A percentile compares a stretch with the other conserved stretches of the same genome.
These are phyloP conservation scores for Lobophora halterata DNA, from an alignment of 2,888 invertebrate species.

Conservation along the genomic window DNA sequence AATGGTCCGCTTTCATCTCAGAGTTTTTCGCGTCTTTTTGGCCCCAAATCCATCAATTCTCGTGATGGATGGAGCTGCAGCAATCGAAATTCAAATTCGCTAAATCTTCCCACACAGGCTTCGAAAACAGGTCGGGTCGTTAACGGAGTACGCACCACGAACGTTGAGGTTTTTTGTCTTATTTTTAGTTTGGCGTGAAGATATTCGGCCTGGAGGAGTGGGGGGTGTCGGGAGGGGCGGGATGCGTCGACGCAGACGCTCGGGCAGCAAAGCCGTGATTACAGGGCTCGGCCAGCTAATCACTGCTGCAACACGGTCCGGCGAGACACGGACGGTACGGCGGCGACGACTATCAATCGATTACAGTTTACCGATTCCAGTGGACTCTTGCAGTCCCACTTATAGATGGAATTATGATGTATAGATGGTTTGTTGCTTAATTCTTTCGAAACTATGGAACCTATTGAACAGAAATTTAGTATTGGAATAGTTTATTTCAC, in stretches of 20 bases:
- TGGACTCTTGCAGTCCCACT: too few species aligned
- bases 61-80: slow-evolving; percentile 75
- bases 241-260: slow-evolving; percentile 69
- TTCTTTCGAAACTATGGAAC: too few species aligned
- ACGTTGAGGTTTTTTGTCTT: slow-evolving; percentile 52
- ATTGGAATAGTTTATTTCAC: too few species aligned
- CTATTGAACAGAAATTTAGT: too few species aligned
- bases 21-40: slow-evolving; percentile 70
- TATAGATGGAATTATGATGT: too few species aligned
- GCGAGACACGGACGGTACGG: slow-evolving; percentile 40
- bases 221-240: slow-evolving; percentile 30
- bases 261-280: slow-evolving; percentile 75
- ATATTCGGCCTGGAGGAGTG: slow-evolving; percentile 61
- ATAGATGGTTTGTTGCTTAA: too few species aligned
- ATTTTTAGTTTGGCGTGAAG: slow-evolving; percentile 71
- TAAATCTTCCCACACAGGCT: slow-evolving; percentile 77
- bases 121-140: slow-evolving; percentile 74
- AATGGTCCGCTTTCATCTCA: slow-evolving; percentile 72
- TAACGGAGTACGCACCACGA: slow-evolving; percentile 65
- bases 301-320: slow-evolving; percentile 64
- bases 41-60: slow-evolving; percentile 78
- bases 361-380: not conserved
- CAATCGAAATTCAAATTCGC: slow-evolving; percentile 80
- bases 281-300: slow-evolving; percentile 73
- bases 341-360: slow-evolving; percentile 26